Conservation (phyloP, 2,888 invertebrate genomes). For the Julus scanicus region DNA sequence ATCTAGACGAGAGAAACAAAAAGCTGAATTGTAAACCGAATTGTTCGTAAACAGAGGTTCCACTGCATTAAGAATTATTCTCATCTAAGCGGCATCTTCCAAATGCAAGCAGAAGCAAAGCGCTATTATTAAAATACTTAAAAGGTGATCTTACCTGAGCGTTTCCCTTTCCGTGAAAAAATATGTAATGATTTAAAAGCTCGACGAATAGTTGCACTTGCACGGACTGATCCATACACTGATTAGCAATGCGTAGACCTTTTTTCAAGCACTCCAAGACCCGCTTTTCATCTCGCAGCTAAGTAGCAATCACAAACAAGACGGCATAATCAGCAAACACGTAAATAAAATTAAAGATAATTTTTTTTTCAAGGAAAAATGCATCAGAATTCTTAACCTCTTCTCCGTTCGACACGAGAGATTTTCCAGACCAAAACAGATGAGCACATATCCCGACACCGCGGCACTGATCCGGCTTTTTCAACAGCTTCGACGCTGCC, state of each 20-base stretch:
- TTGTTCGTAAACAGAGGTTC: too few relatives aligned
- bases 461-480: slow-evolving; percentile 98
- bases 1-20: slow-evolving; percentile 69
- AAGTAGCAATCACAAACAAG: too few relatives aligned
- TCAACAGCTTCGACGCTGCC: slow-evolving; percentile 93
- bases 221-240: slow-evolving; percentile 96
- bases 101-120: too few relatives aligned
- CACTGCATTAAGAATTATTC: too few relatives aligned
- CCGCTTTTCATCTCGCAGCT: slow-evolving; percentile 89
- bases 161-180: slow-evolving; percentile 91
- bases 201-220: slow-evolving; percentile 97
- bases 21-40: too few relatives aligned
- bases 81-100: too few relatives aligned
- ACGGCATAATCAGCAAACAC: too few relatives aligned
- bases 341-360: slow-evolving; percentile 41
- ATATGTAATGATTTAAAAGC: slow-evolving; percentile 91
- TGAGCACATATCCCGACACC: slow-evolving; percentile 94
- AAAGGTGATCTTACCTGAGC: slow-evolving; percentile 69
- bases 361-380: slow-evolving; percentile 30
- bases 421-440: slow-evolving; percentile 92
- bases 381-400: slow-evolving; percentile 60
- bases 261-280: slow-evolving; percentile 96
- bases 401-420: slow-evolving; percentile 61
- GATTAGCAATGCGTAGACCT: slow-evolving; percentile 92
- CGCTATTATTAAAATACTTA: too few relatives aligned